phyloP scores from a whole-genome alignment of 2,113 vertebrate genomes.

The Arenaria interpres region DNA sequence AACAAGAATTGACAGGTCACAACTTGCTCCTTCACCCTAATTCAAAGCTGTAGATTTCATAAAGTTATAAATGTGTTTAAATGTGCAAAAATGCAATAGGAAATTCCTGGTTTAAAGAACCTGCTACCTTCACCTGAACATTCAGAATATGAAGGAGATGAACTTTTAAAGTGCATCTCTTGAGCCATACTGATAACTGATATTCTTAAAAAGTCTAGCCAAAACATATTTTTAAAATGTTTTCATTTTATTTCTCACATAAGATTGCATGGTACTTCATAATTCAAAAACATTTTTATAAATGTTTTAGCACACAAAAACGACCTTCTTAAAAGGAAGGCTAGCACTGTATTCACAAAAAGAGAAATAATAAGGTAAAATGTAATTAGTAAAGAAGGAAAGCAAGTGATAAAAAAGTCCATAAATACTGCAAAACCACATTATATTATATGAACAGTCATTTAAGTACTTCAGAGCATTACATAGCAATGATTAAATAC shows the following conservation, averaged over 20 bases:
- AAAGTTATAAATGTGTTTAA: slow-evolving; percentile 9
- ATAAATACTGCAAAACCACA: accelerated
- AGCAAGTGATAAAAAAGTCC: not conserved
- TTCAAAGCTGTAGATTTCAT: not conserved
- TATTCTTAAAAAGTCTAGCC: not conserved
- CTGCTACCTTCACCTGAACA: not conserved
- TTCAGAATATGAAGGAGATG: not conserved
- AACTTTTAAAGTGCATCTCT: not conserved
- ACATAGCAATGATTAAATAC: not conserved
- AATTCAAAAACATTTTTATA: not conserved
- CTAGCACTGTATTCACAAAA: not conserved
- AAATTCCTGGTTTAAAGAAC: not conserved
- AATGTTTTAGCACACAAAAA: not conserved
- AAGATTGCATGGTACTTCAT: not conserved
- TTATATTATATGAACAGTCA: not conserved
- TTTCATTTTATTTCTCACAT: not conserved
- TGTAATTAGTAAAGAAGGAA: not conserved
- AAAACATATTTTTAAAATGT: not conserved
- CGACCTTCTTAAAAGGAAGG: not conserved
- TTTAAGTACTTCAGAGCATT: not conserved
- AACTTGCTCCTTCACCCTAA: not conserved
- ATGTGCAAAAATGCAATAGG: not conserved
- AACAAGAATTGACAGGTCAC: slow-evolving; percentile 35
- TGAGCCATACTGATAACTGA: not conserved
- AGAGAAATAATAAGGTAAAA: not conserved